Conservation (phyloP, 2,113 vertebrate genomes). For the Mastomys natalensis region DNA sequence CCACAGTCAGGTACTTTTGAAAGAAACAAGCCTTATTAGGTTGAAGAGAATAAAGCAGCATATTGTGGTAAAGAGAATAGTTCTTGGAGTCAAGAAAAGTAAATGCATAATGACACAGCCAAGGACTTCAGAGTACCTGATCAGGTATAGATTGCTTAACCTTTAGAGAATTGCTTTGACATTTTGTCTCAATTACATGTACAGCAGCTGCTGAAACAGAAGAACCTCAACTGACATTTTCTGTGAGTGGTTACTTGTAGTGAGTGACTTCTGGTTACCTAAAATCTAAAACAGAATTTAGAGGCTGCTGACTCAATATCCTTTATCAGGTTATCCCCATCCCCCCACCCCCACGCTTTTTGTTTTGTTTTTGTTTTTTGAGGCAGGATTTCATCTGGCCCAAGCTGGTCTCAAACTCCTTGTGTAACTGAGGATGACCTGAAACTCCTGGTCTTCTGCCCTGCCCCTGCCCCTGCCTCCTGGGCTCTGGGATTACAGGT, state of each 20-base stretch:
- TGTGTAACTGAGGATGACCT: background rate
- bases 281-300: conserved; percentile 71
- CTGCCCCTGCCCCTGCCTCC: background rate
- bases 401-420: background rate
- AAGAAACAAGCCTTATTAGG: conserved; percentile 45
- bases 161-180: conserved; percentile 73
- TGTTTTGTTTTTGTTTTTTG: conserved; percentile 20
- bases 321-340: background rate
- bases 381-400: background rate
- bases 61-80: background rate
- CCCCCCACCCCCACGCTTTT: background rate
- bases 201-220: conserved; percentile 53
- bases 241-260: conserved; percentile 60
- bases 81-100: background rate
- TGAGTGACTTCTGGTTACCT: conserved; percentile 68
- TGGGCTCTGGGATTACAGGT: background rate
- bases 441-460: background rate
- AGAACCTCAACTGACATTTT: conserved; percentile 70
- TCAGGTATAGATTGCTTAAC: conserved; percentile 45
- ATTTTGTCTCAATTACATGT: conserved; percentile 73
- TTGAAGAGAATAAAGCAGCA: conserved; percentile 55
- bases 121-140: conserved; percentile 51
- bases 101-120: conserved; percentile 41
- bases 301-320: conserved; percentile 38
- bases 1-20: conserved; percentile 34